phyloP scores from a whole-genome alignment of 2,113 vertebrate species.

The Heptranchias perlo region DNA sequence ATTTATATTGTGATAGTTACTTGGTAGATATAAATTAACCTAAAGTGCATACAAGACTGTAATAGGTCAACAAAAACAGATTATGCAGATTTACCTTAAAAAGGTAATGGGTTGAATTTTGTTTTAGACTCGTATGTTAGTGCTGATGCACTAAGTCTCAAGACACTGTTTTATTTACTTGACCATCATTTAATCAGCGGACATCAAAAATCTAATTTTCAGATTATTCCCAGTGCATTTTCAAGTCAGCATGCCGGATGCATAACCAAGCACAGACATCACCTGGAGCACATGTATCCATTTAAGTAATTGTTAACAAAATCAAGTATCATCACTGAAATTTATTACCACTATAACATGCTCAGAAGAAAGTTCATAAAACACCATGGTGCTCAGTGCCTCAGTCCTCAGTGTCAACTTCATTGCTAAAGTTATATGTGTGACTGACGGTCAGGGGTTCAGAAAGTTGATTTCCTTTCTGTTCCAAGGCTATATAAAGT shows the following conservation, averaged over 20 bases:
- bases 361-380: neutral
- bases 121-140: neutral
- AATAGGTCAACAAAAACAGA: neutral
- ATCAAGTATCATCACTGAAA: neutral
- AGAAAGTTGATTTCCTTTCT: neutral
- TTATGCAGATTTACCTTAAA: neutral
- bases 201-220: neutral
- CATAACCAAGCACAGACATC: neutral
- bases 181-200: neutral
- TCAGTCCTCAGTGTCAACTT: neutral
- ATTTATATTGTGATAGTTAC: neutral
- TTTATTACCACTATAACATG: neutral
- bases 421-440: neutral
- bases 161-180: neutral
- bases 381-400: neutral
- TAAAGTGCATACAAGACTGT: neutral
- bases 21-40: neutral
- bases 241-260: neutral
- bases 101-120: neutral
- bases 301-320: neutral
- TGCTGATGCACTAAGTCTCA: neutral
- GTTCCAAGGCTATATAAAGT: neutral
- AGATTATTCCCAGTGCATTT: neutral
- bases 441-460: neutral
- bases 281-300: neutral